Evolutionary conservation across 64 coral and sea anemone genomes (phyloP).

Genomic region (Pocillopora verrucosa): DNA sequence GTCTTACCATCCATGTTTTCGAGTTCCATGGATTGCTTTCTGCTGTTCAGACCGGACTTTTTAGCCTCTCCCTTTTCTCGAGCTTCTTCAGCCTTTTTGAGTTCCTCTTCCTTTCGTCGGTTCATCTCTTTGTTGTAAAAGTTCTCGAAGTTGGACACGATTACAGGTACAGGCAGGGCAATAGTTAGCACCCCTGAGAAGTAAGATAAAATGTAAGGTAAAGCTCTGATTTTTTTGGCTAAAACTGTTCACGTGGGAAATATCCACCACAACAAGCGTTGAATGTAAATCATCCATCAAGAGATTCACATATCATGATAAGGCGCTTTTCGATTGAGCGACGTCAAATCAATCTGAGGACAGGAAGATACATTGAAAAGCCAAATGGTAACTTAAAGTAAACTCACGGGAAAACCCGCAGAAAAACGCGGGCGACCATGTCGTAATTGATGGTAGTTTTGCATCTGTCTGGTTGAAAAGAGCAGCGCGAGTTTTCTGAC

Average conservation of each 20-base stretch:
- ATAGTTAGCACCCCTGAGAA: conserved; percentile 91
- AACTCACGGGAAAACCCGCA: no score
- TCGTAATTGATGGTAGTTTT: no score
- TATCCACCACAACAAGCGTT: neutral
- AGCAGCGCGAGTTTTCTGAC: no score
- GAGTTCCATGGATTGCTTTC: conserved; percentile 1
- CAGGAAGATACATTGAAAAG: no score
- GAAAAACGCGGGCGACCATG: no score
- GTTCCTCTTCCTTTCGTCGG: conserved; percentile 83
- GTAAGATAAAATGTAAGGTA: neutral
- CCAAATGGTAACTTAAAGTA: no score
- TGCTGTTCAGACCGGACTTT: neutral
- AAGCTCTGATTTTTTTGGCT: neutral
- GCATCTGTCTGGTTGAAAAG: no score
- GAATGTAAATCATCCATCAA: no score
- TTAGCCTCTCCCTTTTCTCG: conserved; percentile 64
- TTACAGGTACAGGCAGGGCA: conserved; percentile 92
- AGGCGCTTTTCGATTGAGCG: no score
- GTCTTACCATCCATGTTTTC: conserved; percentile 22
- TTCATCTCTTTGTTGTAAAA: conserved; percentile 99
- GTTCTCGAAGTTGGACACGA: conserved; percentile 99
- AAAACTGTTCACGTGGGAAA: neutral
- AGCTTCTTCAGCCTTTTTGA: conserved; percentile 82
- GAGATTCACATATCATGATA: no score
- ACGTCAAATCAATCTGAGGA: no score